phyloP scores from a whole-genome alignment of 2,888 invertebrate genomes.

The Nomada flava region DNA sequence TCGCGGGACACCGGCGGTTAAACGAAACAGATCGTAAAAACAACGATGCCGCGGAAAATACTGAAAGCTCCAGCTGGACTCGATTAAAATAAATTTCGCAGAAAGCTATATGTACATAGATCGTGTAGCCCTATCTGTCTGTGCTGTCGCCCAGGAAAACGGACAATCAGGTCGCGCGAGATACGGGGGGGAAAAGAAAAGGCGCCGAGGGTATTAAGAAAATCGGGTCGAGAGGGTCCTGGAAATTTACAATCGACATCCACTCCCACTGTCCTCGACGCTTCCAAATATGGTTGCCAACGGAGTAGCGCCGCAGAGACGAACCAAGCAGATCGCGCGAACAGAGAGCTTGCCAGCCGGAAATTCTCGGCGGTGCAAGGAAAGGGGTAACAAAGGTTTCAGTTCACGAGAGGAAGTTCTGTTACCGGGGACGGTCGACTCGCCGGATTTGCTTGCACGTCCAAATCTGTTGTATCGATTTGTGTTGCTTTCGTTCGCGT shows the following conservation, averaged over 20 bases:
- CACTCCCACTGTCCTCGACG: neutral
- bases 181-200: neutral
- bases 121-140: too few relatives aligned
- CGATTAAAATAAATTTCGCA: neutral
- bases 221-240: neutral
- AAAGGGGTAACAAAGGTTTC: neutral
- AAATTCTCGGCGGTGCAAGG: conserved; percentile 15
- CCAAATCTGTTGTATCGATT: conserved; percentile 41
- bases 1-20: neutral
- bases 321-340: neutral
- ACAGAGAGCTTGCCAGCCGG: neutral
- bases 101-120: too few relatives aligned
- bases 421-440: conserved; percentile 27
- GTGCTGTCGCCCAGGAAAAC: too few relatives aligned
- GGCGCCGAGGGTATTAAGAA: neutral
- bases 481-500: conserved; percentile 19
- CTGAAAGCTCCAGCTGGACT: too few relatives aligned
- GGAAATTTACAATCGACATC: neutral
- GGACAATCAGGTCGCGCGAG: too few relatives aligned
- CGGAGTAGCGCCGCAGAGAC: too few relatives aligned
- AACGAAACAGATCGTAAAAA: neutral
- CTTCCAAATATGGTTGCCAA: conserved; percentile 5
- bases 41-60: neutral
- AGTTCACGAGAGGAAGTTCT: conserved; percentile 15
- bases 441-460: conserved; percentile 21